Evolutionary conservation across 2,888 invertebrate species (phyloP), one percentile per base, ranked within the genome.

Genomic region (Osmoderma eremita): DNA sequence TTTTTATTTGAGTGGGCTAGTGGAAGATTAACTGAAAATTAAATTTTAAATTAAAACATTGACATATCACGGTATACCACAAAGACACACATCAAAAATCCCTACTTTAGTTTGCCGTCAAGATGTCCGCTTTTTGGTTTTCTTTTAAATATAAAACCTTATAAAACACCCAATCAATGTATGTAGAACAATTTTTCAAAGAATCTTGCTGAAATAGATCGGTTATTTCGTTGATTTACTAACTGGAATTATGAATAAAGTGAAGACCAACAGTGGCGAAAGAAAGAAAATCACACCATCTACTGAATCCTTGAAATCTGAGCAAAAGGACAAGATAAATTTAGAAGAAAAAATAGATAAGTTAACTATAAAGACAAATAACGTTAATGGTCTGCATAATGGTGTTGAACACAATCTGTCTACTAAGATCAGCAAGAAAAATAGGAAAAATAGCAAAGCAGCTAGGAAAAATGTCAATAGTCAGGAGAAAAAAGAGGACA

Each of bases 101-200:
- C 75, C 73, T 71, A 64, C 66, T 72, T 58, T 42, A 61, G 63
- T 70, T 71, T 69, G 68, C 71, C 67, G 70, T 71, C 74, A 75
- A 75, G 72, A 75, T 75, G 74, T 74, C 74, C 70, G 73, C 73
- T 73, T 72, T 73, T 71, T 71, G 71, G 65, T 71, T 70, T 72
- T 68, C 66, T 67, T 70, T 72, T 53, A 65, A 68, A 68, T 68
- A 67, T 54, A 56, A 67, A 67, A 67, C 63, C 20, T 30, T 68
- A 67, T 54, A 56, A 67, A 67, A 67, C 63, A 36, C 41, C 48
- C 48, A 56, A 49, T 54, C 63, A 67, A 63, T 42, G 67, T 51
- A 48, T 41, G 38, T 36, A 41, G 20, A 41, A 22, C 24, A 17
- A 41, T 42, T 30, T 61, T 61, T 48, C 13, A 8, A 4, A 30